Evolutionary conservation across 2,888 invertebrate genomes (phyloP), one percentile per base, ranked within the genome.

Genomic region (Archips crataeganus): DNA sequence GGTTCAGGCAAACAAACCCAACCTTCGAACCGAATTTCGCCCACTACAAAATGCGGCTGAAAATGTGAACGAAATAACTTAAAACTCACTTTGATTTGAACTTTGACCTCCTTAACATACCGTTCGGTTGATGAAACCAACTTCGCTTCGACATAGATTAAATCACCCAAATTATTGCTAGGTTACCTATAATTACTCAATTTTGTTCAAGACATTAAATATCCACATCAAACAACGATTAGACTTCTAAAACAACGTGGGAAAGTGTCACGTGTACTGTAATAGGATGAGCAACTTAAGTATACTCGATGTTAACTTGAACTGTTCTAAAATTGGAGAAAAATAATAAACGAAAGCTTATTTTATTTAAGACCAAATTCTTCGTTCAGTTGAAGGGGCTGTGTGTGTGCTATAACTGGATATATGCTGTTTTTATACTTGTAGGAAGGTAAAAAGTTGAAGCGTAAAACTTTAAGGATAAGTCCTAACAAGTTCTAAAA

Each of bases 161-260:
- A 54, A 54, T 23, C 13, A 5, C 13, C 13, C n/a, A 60, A 60
- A 36, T 60, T 60, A 36, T 60, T 10, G 13, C 9, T n/a, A n/a
- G 36, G 2, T 60, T 36, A 57, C 57, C 57, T 60, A n/a, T 34
- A 60, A 60, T 36, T 60, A 60, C 60, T 60, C 60, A 60, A 60
- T 60, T 60, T 36, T 60, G 36, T 36, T 0, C 36, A n/a, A 6
- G 34, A 60, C 36, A n/a, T 34, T 60, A 60, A 60, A 60, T 60
- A 57, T 32, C 57, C 10, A 60, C 60, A 36, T 60, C 60, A 60
- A 60, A 60, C 32, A 57, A 9, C 57, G 32, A 57, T 32, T 57
- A 32, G 32, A 60, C 36, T 60, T 36, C 36, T n/a, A 36, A 59
- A 60, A 60, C 23, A 36, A n/a, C 13, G 36, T 36, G 60, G 60